Evolutionary conservation across 2,113 vertebrate species (phyloP), one percentile per base, ranked within the genome.

Genomic region (Halichoerus grypus): DNA sequence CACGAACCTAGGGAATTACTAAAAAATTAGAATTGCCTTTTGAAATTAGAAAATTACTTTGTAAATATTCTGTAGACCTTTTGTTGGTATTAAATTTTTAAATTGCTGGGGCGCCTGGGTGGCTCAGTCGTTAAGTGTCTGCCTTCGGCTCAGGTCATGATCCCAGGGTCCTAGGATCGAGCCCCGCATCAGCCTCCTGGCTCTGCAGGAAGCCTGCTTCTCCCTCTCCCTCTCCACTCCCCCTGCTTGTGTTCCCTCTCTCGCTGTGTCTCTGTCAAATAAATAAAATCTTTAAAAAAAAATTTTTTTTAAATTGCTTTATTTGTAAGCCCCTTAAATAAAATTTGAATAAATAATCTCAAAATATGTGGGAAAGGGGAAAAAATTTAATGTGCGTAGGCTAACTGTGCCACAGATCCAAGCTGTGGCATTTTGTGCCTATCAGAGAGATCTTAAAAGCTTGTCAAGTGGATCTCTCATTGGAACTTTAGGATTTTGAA

Each of bases 21-120:
- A 82, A 33, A 61, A 9, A 42, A 24, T 74, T 42, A 65, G 28
- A 65, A 59, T 10, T 39, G 28, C 24, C 46, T 4, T 85, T 93
- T 84, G 22, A 94, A 67, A 61, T 69, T 10, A 83, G 31, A 83
- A 46, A 57, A 42, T 59, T 31, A 55, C 13, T 69, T 88, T 81
- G 24, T 53, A 74, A 74, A 46, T 46, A 14, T 14, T 49, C 42
- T 91, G 5, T 76, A 26, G n/a, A 49, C 10, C 16, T 88, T 86
- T 59, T 81, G 46, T 49, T 91, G 72, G 18, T 18, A 76, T 94
- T 92, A 76, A 72, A 87, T 33, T 94, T 86, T 79, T 31, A 59
- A 10, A 76, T 55, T 67, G 33, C 21, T 71, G 5, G 51, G 51
- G 51, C 13, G 51, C 51, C 51, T 53, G 51, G 51, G 51, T 3